Percentiles rank a stretch among this genome's conserved stretches.
These are phyloP conservation scores for Trachythela sp. DNA, from an alignment of 64 coral and sea anemone genomes.

Conservation along the genomic window DNA sequence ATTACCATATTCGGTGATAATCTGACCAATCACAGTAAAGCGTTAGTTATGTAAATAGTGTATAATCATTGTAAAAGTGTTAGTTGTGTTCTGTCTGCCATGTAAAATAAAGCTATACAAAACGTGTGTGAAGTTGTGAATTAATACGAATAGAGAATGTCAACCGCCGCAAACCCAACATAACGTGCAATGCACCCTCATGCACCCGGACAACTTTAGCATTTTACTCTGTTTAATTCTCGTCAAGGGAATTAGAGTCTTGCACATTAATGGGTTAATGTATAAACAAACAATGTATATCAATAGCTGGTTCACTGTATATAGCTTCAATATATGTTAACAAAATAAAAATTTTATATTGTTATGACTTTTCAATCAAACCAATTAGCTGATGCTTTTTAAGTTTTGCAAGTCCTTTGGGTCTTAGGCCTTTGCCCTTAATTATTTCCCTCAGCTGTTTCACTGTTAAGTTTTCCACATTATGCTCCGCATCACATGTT, in stretches of 20 bases:
- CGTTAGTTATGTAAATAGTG: too few species aligned
- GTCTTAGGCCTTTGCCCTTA: slow-evolving; percentile 42
- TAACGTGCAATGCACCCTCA: background rate
- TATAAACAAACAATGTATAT: background rate
- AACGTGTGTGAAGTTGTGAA: too few species aligned
- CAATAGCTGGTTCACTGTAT: background rate
- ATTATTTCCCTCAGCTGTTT: slow-evolving; percentile 44
- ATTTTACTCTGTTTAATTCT: background rate
- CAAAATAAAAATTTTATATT: background rate
- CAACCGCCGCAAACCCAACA: too few species aligned
- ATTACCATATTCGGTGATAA: too few species aligned
- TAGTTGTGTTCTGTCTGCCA: too few species aligned
- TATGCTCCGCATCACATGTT: background rate
- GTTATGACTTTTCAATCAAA: slow-evolving; percentile 11
- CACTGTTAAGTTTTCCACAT: slow-evolving; percentile 19
- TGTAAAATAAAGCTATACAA: too few species aligned
- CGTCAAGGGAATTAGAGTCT: background rate
- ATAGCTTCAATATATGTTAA: too few species aligned
- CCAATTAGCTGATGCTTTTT: slow-evolving; percentile 42
- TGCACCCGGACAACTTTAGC: background rate
- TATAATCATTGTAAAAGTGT: too few species aligned
- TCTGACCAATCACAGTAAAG: too few species aligned
- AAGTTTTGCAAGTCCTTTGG: slow-evolving; percentile 42
- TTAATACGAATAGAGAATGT: too few species aligned
- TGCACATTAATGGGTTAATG: background rate